phyloP scores from a whole-genome alignment of 2,797 vertebrate genomes.

The Erpetoichthys calabaricus region DNA sequence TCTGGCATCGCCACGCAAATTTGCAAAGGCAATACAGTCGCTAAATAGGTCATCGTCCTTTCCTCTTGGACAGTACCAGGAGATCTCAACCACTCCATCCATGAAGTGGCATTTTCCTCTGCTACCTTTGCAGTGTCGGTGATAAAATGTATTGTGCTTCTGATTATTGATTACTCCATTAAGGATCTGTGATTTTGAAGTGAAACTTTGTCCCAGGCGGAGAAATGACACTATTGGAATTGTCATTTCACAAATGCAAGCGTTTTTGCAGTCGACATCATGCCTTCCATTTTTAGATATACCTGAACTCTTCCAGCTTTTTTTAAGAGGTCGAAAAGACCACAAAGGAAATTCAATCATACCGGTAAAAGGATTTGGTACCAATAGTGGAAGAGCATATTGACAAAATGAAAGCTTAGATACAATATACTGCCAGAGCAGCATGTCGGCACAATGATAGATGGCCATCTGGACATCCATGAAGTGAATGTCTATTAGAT shows the following conservation, averaged over 20 bases:
- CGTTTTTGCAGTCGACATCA: not conserved
- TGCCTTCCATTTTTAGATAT: not conserved
- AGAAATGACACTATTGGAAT: conserved; percentile 27
- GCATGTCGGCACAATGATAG: conserved; percentile 33
- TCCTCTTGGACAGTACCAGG: conserved; percentile 23
- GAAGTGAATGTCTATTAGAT: conserved; percentile 18
- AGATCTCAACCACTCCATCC: conserved; percentile 24
- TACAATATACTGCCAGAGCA: conserved; percentile 26
- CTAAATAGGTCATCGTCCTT: conserved; percentile 22
- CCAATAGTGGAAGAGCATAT: conserved; percentile 30
- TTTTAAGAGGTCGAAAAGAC: conserved; percentile 5
- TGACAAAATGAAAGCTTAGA: conserved; percentile 31
- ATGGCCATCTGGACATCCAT: conserved; percentile 36
- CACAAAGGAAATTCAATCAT: conserved; percentile 27
- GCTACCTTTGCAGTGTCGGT: conserved; percentile 24
- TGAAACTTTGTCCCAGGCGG: conserved; percentile 21
- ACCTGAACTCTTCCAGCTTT: conserved; percentile 2
- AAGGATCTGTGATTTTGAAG: conserved; percentile 31
- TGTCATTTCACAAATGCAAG: conserved; percentile 10
- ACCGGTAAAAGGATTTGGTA: conserved; percentile 22
- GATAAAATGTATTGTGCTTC: conserved; percentile 30
- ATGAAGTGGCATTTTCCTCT: conserved; percentile 24
- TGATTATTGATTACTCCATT: conserved; percentile 27
- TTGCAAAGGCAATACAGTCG: conserved; percentile 25
- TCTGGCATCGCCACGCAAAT: conserved; percentile 30